Evolutionary conservation across 92 coral and sea anemone genomes (phyloP).

Genomic region (Plumapathes pennacea): DNA sequence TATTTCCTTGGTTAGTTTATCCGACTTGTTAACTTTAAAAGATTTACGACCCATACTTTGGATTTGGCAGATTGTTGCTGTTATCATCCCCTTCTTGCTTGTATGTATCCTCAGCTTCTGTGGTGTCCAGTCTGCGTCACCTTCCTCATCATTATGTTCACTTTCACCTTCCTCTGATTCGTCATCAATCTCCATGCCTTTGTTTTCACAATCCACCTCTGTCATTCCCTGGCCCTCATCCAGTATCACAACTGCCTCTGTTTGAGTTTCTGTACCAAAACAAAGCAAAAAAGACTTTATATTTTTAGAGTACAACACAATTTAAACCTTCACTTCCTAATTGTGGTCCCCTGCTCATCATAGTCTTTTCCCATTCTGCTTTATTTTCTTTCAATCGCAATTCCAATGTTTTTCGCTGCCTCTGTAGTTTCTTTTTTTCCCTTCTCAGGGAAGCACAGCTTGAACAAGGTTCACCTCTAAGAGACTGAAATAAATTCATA

Average conservation of each 20-base stretch:
- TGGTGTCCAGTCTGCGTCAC: constrained; percentile 40
- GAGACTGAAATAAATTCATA: constrained; percentile 27
- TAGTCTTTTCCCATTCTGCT: constrained; percentile 18
- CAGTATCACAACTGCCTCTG: constrained; percentile 5
- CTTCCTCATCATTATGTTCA: constrained; percentile 8
- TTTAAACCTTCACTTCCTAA: constrained; percentile 5
- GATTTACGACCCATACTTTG: not conserved
- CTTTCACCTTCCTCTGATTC: constrained; percentile 16
- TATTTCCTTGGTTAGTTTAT: too few relatives aligned
- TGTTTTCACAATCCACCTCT: not conserved
- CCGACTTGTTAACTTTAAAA: not conserved
- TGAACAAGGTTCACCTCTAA: constrained; percentile 5
- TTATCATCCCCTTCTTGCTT: constrained; percentile 1
- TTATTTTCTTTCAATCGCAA: constrained; percentile 1
- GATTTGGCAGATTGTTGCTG: constrained; percentile 13
- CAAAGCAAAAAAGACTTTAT: not conserved
- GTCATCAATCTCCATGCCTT: constrained; percentile 9
- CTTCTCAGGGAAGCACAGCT: constrained; percentile 14
- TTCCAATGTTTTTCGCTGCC: constrained; percentile 10
- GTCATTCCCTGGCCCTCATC: constrained; percentile 6
- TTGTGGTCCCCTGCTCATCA: constrained; percentile 1
- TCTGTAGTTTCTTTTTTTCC: constrained; percentile 19
- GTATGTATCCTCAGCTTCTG: constrained; percentile 18
- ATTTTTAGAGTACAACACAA: not conserved
- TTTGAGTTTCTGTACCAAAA: constrained; percentile 19